These are phyloP conservation scores for Channa striata DNA, from an alignment of 2,797 vertebrate genomes.

Conservation along the genomic window DNA sequence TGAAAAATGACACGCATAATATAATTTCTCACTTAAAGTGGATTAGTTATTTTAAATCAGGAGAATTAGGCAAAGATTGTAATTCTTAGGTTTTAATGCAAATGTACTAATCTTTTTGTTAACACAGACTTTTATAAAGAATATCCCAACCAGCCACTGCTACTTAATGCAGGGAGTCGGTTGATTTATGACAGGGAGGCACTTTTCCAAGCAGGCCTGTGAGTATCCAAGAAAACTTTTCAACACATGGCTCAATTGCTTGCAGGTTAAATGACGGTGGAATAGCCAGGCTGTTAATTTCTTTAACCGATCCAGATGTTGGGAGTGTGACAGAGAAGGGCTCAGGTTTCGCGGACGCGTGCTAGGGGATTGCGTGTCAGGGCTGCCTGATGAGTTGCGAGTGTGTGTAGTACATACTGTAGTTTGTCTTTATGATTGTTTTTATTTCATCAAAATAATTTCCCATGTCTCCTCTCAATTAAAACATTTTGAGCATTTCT, in stretches of 20 bases:
- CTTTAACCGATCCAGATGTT: conserved; percentile 82
- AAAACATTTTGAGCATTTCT: conserved; percentile 27
- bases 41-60: not conserved
- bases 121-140: conserved; percentile 52
- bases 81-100: conserved; percentile 34
- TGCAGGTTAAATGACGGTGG: conserved; percentile 79
- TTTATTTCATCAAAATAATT: conserved; percentile 12
- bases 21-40: not conserved
- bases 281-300: conserved; percentile 71
- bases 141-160: conserved; percentile 46
- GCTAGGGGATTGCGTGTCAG: conserved; percentile 36
- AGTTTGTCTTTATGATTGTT: conserved; percentile 18
- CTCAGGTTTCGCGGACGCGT: conserved; percentile 63
- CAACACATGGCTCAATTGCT: conserved; percentile 78
- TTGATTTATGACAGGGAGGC: conserved; percentile 70
- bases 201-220: conserved; percentile 50
- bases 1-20: too few species aligned
- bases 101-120: conserved; percentile 41
- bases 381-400: conserved; percentile 27
- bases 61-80: not conserved
- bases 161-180: conserved; percentile 36
- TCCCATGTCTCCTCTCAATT: not conserved
- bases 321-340: conserved; percentile 62
- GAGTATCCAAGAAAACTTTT: conserved; percentile 75
- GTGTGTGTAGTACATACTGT: conserved; percentile 2